phyloP scores from a whole-genome alignment of 53 echinoderm and acorn worm species.

The Zoroaster sp. region DNA sequence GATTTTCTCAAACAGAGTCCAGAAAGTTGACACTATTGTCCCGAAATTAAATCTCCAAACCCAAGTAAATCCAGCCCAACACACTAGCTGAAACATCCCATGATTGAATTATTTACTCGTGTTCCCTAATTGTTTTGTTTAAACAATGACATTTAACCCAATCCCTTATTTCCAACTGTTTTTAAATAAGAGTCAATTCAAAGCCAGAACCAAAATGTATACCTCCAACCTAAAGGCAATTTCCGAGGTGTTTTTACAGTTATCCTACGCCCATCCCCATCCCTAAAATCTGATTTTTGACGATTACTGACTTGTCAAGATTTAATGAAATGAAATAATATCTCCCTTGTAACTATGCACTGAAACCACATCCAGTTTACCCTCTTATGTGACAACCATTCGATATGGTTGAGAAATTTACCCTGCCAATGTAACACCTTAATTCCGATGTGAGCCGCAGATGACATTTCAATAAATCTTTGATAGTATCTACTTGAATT shows the following conservation, averaged over 20 bases:
- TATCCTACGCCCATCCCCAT: too few species aligned
- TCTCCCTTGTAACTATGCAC: background rate
- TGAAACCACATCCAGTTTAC: background rate
- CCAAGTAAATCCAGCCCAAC: background rate
- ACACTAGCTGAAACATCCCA: background rate
- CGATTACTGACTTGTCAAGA: background rate
- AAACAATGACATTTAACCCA: background rate
- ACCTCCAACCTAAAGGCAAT: background rate
- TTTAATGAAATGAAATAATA: background rate
- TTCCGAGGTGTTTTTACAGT: too few species aligned
- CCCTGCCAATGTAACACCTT: background rate
- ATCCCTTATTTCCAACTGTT: background rate
- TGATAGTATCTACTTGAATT: background rate
- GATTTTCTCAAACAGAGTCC: background rate
- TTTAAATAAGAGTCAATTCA: background rate
- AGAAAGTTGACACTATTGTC: background rate
- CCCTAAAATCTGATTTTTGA: background rate
- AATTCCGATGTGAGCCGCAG: background rate
- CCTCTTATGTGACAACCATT: background rate
- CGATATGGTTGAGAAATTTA: background rate
- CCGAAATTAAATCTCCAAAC: background rate
- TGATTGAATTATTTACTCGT: background rate
- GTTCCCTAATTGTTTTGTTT: background rate
- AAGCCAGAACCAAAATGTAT: background rate
- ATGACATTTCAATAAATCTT: conserved; percentile 15